Conservation (phyloP, 2,797 vertebrate species). For the Oreonectes daqikongensis region DNA sequence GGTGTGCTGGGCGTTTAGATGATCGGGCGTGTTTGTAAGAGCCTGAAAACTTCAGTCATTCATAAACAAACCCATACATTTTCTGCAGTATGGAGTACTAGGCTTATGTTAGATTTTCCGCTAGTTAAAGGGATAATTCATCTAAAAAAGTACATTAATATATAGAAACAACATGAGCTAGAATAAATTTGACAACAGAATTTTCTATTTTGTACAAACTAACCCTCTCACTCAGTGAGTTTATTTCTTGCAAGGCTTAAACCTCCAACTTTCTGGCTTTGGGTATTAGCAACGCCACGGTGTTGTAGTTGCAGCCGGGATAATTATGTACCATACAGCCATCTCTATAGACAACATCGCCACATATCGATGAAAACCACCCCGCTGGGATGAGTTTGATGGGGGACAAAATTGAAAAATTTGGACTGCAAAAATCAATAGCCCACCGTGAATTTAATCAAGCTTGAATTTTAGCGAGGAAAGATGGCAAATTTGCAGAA, state of each 20-base stretch:
- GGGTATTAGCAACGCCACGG: not conserved
- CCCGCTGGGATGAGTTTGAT: not conserved
- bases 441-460: slow-evolving; percentile 7
- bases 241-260: not conserved
- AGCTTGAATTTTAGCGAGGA: not conserved
- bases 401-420: not conserved
- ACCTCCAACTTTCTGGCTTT: not conserved
- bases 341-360: not conserved
- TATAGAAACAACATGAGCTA: too few species aligned
- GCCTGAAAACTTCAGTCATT: not conserved
- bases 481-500: not conserved
- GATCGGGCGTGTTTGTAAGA: not conserved
- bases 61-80: slow-evolving; percentile 13
- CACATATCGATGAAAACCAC: not conserved
- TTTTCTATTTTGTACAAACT: too few species aligned
- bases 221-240: not conserved
- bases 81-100: too few species aligned
- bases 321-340: not conserved
- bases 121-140: too few species aligned
- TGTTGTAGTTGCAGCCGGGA: too few species aligned
- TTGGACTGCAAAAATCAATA: slow-evolving; percentile 15
- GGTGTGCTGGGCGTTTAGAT: not conserved
- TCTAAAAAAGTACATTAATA: too few species aligned
- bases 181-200: too few species aligned
- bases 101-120: too few species aligned